Percentiles rank a stretch among this genome's conserved stretches.
These are phyloP conservation scores for Lepidurus arcticus DNA, from an alignment of 1,140 invertebrate genomes.

Conservation along the genomic window DNA sequence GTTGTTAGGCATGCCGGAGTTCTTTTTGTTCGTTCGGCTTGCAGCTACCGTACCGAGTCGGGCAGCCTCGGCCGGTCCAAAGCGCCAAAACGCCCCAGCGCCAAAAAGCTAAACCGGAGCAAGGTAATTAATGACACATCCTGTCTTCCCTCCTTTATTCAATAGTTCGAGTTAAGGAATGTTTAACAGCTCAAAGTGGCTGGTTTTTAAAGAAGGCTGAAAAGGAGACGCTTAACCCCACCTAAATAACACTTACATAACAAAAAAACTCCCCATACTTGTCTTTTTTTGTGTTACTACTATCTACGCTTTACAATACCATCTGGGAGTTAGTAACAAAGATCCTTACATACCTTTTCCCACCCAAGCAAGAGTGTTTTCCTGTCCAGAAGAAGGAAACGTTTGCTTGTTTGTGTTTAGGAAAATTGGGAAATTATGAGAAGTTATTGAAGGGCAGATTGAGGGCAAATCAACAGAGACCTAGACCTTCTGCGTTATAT, in stretches of 20 bases:
- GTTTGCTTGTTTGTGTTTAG: no score
- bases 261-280: neutral
- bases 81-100: neutral
- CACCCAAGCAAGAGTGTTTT: no score
- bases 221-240: neutral
- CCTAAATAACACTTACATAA: no score
- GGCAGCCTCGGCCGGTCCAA: neutral
- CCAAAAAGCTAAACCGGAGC: neutral
- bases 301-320: no score
- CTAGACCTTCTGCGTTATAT: no score
- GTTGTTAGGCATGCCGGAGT: neutral
- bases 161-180: slow-evolving; percentile 6
- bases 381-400: no score
- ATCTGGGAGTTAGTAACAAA: no score
- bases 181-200: neutral
- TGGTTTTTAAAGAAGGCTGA: neutral
- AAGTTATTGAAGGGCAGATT: no score
- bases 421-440: no score
- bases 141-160: neutral
- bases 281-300: neutral
- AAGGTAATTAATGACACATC: slow-evolving; percentile 22
- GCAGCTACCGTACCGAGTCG: neutral
- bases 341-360: no score
- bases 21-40: neutral
- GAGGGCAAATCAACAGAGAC: no score